Evolutionary conservation across 1,140 invertebrate genomes (phyloP).

Genomic region (Bilobella aurantiaca): DNA sequence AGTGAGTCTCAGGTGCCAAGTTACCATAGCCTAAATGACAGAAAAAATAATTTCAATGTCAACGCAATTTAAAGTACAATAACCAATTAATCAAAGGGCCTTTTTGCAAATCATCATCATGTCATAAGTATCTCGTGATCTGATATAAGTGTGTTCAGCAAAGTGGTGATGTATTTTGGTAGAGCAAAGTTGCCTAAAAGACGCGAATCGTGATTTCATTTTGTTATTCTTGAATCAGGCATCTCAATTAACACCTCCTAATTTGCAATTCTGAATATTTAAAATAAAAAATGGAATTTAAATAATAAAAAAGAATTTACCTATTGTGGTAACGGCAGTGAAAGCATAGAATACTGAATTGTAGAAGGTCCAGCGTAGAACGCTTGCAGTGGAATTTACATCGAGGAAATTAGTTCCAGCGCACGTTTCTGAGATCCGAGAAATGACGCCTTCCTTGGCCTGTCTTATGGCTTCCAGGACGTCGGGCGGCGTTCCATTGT

Average conservation of each 20-base stretch:
- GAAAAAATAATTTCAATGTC: constrained; percentile 1
- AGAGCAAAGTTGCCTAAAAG: no score
- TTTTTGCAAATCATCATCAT: neutral
- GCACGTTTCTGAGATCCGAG: constrained; percentile 25
- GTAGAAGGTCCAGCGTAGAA: constrained; percentile 74
- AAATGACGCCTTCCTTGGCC: constrained; percentile 33
- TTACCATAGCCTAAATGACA: constrained; percentile 68
- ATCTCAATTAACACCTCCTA: no score
- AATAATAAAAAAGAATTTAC: neutral
- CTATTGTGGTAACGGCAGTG: constrained; percentile 84
- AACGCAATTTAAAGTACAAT: no score
- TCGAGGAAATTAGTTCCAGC: constrained; percentile 37
- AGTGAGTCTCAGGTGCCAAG: constrained; percentile 68
- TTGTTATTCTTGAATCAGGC: no score
- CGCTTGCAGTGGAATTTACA: constrained; percentile 34
- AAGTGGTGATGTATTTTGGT: no score
- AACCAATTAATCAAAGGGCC: neutral
- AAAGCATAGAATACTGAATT: constrained; percentile 90
- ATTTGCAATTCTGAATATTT: no score
- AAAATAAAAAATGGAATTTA: no score
- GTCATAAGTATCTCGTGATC: neutral
- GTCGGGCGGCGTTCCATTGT: constrained; percentile 25
- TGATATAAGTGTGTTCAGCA: no score
- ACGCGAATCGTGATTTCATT: no score
- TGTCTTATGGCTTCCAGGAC: constrained; percentile 21